A percentile compares a stretch with the other conserved stretches of the same genome.
Evolutionary conservation across 2,888 invertebrate genomes (phyloP).

Genomic region (Eristalinus aeneus): DNA sequence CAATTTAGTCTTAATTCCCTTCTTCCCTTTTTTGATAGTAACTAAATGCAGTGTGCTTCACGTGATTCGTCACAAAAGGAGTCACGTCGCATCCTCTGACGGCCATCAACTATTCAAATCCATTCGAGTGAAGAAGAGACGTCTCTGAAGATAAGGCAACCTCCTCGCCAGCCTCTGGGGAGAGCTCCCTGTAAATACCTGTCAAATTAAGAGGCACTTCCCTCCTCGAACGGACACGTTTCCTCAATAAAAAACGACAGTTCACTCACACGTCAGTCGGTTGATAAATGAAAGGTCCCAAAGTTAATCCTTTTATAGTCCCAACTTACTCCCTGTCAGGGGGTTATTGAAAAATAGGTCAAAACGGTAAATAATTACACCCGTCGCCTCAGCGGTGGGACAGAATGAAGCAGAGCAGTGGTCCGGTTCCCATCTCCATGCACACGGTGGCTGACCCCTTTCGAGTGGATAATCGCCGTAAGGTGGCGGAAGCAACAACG

Average conservation of each 20-base stretch:
- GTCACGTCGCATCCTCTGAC: too few species aligned
- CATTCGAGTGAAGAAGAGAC: background rate
- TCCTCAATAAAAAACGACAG: background rate
- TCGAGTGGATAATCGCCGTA: conserved; percentile 13
- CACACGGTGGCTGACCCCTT: conserved; percentile 37
- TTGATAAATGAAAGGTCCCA: background rate
- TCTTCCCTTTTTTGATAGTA: too few species aligned
- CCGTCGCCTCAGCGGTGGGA: conserved; percentile 30
- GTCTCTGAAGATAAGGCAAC: background rate
- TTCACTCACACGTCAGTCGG: background rate
- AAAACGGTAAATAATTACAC: conserved; percentile 55
- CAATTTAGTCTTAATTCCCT: too few species aligned
- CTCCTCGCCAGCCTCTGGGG: background rate
- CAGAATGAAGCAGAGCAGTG: conserved; percentile 5
- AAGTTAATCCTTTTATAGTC: background rate
- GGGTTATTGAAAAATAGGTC: conserved; percentile 59
- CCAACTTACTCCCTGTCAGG: conserved; percentile 7
- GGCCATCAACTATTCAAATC: too few species aligned
- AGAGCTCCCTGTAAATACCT: background rate
- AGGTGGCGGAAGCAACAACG: conserved; percentile 24
- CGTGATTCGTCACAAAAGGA: too few species aligned
- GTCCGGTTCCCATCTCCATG: background rate
- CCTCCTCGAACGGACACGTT: background rate
- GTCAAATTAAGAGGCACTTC: background rate
- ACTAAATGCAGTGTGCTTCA: too few species aligned